A percentile compares a stretch with the other conserved stretches of the same genome.
phyloP scores from a whole-genome alignment of 2,888 invertebrate genomes.

The Laothoe populi region DNA sequence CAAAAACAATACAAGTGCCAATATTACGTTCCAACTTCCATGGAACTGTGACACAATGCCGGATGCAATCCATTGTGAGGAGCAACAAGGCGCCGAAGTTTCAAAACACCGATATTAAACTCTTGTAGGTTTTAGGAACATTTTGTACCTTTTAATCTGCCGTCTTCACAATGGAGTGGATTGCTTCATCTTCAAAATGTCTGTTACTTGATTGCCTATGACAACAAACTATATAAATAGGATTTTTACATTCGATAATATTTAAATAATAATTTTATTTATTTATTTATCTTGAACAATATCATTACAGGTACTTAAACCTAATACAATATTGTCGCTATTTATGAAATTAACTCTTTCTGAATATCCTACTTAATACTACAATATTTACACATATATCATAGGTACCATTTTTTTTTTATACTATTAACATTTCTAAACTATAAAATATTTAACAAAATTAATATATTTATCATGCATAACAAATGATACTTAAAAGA shows the following conservation, averaged over 20 bases:
- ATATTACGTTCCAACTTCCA: slow-evolving; percentile 15
- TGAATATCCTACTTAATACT: too few relatives aligned
- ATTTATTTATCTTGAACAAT: too few relatives aligned
- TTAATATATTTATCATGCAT: too few relatives aligned
- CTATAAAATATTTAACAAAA: too few relatives aligned
- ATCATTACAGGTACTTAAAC: too few relatives aligned
- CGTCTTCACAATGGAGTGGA: slow-evolving; percentile 59
- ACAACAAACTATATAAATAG: background rate
- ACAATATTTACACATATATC: too few relatives aligned
- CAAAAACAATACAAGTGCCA: slow-evolving; percentile 23
- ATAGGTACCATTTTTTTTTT: too few relatives aligned
- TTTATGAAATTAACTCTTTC: too few relatives aligned
- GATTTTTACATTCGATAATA: background rate
- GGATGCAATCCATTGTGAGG: slow-evolving; percentile 45
- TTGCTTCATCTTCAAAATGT: slow-evolving; percentile 39
- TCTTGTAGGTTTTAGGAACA: slow-evolving; percentile 47
- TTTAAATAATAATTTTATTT: too few relatives aligned
- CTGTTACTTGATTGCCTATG: background rate
- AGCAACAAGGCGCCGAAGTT: slow-evolving; percentile 49
- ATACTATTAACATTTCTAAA: too few relatives aligned
- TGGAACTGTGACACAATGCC: slow-evolving; percentile 35
- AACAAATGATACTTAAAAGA: too few relatives aligned
- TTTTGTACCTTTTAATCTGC: slow-evolving; percentile 52
- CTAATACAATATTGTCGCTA: too few relatives aligned
- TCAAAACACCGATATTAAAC: slow-evolving; percentile 50